Base-by-base conservation (phyloP, 2,113 vertebrate species). In the Bos indicus region DNA sequence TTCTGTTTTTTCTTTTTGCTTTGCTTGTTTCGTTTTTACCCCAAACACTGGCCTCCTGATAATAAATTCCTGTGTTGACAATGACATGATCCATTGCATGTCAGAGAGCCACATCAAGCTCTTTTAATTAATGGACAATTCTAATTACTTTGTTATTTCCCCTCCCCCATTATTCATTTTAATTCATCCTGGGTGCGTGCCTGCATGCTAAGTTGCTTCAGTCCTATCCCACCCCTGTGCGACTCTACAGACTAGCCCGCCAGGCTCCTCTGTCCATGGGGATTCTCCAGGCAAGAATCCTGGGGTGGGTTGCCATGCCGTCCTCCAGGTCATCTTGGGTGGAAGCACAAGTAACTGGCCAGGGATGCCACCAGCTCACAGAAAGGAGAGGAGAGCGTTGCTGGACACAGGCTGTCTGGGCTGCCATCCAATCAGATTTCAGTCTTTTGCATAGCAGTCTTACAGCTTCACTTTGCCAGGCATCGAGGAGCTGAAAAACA, bases 401-500 rank as follows among this genome's bases (percentile, higher is more conserved):
- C 88, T 82, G 56, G 40, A 88, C 62, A 96, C 5, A 3, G 0
- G 85, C 93, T 95, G 91, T 97, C 97, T 13, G 14, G 98, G 97
- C 94, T 97, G 77, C 6, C 15, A 74, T 97, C 98, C 98, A 98
- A 95, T 97, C 16, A 17, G 90, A 97, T 91, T 97, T 59, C 30
- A 3, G 96, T 59, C 93, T 96, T 98, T 93, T 97, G 92, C 86
- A 2, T 0, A 97, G 94, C 96, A 96, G 98, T 96, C 87, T 98
- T 85, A 2, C 94, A 92, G 86, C 96, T 97, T 98, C 54, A 26
- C 95, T 62, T 96, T 97, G 97, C 97, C 98, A 98, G 97, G 93
- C 6, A 7, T 97, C 62, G 28, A 15, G 0, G 25, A 91, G 96
- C 86, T 98, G 97, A 98, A 96, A 98, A 98, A 98, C 95, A 98